Conservation (phyloP, 2,888 invertebrate species). For the Pteria penguin region DNA sequence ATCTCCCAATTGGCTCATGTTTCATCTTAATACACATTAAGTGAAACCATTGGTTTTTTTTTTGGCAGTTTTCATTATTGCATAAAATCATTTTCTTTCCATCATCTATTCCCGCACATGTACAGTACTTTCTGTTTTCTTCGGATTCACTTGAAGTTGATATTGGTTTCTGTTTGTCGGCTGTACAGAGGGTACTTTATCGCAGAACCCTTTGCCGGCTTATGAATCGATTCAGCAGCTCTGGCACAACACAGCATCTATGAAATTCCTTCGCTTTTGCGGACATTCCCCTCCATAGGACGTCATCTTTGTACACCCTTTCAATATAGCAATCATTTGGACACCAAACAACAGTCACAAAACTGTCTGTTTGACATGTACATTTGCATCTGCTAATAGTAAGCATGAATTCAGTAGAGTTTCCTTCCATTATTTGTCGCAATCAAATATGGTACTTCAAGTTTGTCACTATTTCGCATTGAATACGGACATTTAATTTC, state of each 20-base stretch:
- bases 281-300: not conserved
- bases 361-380: not conserved
- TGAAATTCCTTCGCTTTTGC: not conserved
- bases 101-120: not conserved
- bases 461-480: not conserved
- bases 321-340: no score
- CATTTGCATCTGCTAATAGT: slow-evolving; percentile 23
- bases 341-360: no score
- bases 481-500: slow-evolving; percentile 32
- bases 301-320: no score
- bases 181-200: not conserved
- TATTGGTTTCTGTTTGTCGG: not conserved
- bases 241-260: not conserved
- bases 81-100: slow-evolving; percentile 32
- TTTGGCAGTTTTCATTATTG: slow-evolving; percentile 24
- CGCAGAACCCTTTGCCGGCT: not conserved
- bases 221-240: not conserved
- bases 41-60: slow-evolving; percentile 42
- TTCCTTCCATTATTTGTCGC: not conserved
- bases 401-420: not conserved
- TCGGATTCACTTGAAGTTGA: not conserved
- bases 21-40: slow-evolving; percentile 13
- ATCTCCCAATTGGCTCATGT: slow-evolving; percentile 31
- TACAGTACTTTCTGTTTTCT: not conserved
- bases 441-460: not conserved